Evolutionary conservation across 2,797 vertebrate genomes (phyloP), one percentile per base, ranked within the genome.

Genomic region (Microctenopoma lineatum): DNA sequence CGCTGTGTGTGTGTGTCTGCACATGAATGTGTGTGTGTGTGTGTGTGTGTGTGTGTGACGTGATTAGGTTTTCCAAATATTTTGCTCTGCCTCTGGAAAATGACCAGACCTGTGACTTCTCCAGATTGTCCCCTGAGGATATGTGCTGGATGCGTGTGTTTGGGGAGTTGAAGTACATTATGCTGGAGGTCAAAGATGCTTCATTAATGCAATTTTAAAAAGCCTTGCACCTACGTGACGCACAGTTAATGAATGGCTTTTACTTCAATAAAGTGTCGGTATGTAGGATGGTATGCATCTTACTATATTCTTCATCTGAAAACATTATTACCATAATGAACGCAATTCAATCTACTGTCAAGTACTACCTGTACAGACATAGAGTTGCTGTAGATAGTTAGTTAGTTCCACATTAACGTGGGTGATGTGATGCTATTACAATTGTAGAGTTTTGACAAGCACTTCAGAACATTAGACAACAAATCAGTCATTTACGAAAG

Each of bases 21-120:
- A 21, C 21, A 21, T 68, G 51, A 36, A 48, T 60, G 41, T 64
- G 42, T 52, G 52, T 48, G 32, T 34, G 32, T 34, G 32, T 34
- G 7, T 34, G 7, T 34, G 32, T 34, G 7, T 34, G 32, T 34
- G 32, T 34, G 32, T 32, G 50, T 42, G 25, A 52, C 21, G 48
- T 55, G 57, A 57, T 38, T 52, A 51, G 39, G 57, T 44, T 50
- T 53, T 34, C 14, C 42, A 50, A 66, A 51, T 36, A 51, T 47
- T 21, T 25, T 41, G 14, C 15, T 58, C 21, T 52, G n/a, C 60
- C 16, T 26, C 48, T 64, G 25, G 25, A 66, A 21, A 67, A 63
- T 59, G 55, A 53, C 42, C 47, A 46, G 42, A 32, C 16, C 38
- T 1, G 25, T 25, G 44, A 55, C 36, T 59, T 29, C 45, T 39